Base-by-base conservation (phyloP, 2,888 invertebrate species). In the Pachydiplax longipennis region DNA sequence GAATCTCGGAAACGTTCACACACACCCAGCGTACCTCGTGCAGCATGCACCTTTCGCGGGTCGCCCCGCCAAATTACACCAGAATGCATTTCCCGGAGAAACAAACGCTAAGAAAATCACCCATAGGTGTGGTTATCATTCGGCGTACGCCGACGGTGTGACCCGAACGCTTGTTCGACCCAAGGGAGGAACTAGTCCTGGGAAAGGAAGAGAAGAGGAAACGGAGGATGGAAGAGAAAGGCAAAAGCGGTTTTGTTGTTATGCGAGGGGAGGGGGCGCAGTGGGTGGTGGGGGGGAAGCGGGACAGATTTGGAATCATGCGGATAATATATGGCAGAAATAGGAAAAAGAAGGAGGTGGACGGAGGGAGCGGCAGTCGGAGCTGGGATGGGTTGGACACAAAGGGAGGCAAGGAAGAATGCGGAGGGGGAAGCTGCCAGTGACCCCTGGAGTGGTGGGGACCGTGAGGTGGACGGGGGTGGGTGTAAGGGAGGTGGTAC, bases 401-500 rank as follows among this genome's bases (percentile, higher is more conserved):
- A 40, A 31, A 58, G 83, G 83, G 83, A 48, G 82, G 83, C 53
- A 58, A 83, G 83, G 83, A 61, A 87, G 87, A 87, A 87, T 87
- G 87, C n/a, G 87, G n/a, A 18, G 35, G 18, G 22, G 13, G 73
- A 48, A 48, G 81, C n/a, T 40, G 61, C 61, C 61, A 61, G 65
- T 73, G 73, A 73, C 73, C 73, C 73, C 73, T 73, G 73, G 73
- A 31, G 65, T n/a, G 65, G 44, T n/a, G 48, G 40, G 44, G 87
- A 37, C 35, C n/a, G 87, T 87, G 61, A 31, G 35, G 58, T 12
- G 83, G 92, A 91, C 91, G 91, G 91, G 91, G 92, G 92, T 92
- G 91, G 92, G 92, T 91, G 92, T 92, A 91, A 92, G 92, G 93
- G 92, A 93, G 93, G 93, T 93, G 93, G 93, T 93, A 93, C 94